These are phyloP conservation scores for Drosophila villosipedis DNA, from an alignment of 2,888 invertebrate species.

Conservation along the genomic window DNA sequence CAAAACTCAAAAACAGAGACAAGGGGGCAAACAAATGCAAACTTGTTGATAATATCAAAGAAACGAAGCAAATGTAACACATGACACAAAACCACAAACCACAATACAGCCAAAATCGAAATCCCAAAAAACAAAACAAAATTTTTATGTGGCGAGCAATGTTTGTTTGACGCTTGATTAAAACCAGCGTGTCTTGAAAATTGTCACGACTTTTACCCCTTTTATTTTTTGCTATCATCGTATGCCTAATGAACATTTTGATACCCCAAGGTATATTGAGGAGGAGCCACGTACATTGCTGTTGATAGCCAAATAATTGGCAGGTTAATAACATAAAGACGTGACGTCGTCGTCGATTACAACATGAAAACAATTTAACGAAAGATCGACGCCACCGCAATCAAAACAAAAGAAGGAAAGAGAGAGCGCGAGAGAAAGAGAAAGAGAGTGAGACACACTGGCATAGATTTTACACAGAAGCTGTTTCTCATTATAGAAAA, in stretches of 20 bases:
- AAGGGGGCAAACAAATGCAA: conserved; percentile 24
- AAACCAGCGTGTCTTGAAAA: conserved; percentile 58
- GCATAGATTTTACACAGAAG: conserved; percentile 29
- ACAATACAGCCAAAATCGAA: conserved; percentile 8
- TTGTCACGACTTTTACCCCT: conserved; percentile 56
- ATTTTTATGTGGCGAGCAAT: conserved; percentile 56
- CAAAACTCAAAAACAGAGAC: conserved; percentile 17
- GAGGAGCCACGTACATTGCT: conserved; percentile 47
- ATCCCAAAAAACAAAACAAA: conserved; percentile 3
- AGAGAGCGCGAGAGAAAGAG: background rate
- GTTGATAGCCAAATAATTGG: conserved; percentile 67
- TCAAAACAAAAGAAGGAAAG: conserved; percentile 8
- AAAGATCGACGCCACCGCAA: conserved; percentile 39
- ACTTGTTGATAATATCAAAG: conserved; percentile 31
- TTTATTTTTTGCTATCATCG: conserved; percentile 22
- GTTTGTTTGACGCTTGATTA: conserved; percentile 62
- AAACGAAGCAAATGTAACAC: conserved; percentile 32
- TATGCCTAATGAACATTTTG: conserved; percentile 45
- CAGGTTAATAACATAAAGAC: conserved; percentile 70
- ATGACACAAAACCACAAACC: conserved; percentile 37
- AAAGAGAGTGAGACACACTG: conserved; percentile 1
- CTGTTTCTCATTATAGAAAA: conserved; percentile 9
- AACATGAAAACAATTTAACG: conserved; percentile 43
- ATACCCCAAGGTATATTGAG: conserved; percentile 53
- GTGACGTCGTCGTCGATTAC: conserved; percentile 62